phyloP scores from a whole-genome alignment of 2,113 vertebrate genomes.

The Brachypteracias leptosomus region DNA sequence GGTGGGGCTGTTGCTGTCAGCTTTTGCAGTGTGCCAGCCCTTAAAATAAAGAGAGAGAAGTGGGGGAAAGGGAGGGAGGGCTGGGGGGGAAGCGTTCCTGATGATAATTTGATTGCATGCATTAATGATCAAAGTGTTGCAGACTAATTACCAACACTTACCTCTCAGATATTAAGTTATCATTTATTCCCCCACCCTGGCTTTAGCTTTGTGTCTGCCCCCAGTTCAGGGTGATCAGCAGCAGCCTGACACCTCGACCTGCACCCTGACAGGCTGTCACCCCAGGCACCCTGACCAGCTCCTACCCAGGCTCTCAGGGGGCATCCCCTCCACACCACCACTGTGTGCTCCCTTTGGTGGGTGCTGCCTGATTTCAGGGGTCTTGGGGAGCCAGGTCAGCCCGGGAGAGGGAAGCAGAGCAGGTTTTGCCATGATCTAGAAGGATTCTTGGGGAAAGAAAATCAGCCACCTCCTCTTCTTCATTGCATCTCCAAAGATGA shows the following conservation, averaged over 20 bases:
- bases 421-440: background rate
- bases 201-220: background rate
- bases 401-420: background rate
- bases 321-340: background rate
- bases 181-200: constrained; percentile 27
- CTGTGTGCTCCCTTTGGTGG: background rate
- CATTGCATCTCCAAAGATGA: background rate
- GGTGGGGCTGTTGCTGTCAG: constrained; percentile 18
- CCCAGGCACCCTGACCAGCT: fast-evolving
- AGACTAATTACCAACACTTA: constrained; percentile 77
- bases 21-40: constrained; percentile 51
- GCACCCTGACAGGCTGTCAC: background rate
- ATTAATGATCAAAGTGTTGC: constrained; percentile 79
- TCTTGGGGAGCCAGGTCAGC: background rate
- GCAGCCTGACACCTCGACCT: background rate
- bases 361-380: background rate
- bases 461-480: background rate
- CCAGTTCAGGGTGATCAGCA: background rate
- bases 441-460: background rate
- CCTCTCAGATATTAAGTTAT: constrained; percentile 76
- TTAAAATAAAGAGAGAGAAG: constrained; percentile 62
- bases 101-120: constrained; percentile 80
- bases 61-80: background rate
- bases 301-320: background rate
- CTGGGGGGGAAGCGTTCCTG: constrained; percentile 60